These are phyloP conservation scores for Falco naumanni DNA, from an alignment of 2,797 vertebrate genomes.

Conservation along the genomic window DNA sequence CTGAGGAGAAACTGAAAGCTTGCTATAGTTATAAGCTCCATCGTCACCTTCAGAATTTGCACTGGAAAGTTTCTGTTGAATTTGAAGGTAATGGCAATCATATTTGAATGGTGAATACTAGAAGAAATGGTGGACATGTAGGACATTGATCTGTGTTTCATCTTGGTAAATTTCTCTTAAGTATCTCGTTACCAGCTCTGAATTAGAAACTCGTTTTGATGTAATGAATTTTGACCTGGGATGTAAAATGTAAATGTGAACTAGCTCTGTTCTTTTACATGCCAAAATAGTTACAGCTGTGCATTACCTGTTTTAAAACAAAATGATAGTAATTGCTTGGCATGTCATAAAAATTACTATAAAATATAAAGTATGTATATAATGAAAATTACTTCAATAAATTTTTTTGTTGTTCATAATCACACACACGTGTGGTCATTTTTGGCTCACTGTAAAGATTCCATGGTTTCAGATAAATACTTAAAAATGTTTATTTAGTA, in stretches of 20 bases:
- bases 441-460: not conserved
- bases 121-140: not conserved
- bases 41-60: constrained; percentile 94
- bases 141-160: not conserved
- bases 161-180: not conserved
- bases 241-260: not conserved
- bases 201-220: not conserved
- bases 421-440: rapidly evolving
- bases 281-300: not conserved
- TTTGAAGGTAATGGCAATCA: constrained; percentile 86
- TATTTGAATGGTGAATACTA: not conserved
- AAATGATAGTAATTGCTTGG: not conserved
- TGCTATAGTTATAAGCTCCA: constrained; percentile 91
- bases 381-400: not conserved
- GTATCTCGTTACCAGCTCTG: not conserved
- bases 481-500: not conserved
- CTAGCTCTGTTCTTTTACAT: not conserved
- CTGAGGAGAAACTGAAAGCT: constrained; percentile 92
- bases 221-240: not conserved
- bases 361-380: not conserved
- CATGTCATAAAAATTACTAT: not conserved
- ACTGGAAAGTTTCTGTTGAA: constrained; percentile 97
- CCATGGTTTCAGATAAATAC: not conserved
- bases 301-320: not conserved
- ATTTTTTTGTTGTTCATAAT: not conserved